Conservation (phyloP, 2,113 vertebrate genomes). For the Mesembrinibis cayennensis region DNA sequence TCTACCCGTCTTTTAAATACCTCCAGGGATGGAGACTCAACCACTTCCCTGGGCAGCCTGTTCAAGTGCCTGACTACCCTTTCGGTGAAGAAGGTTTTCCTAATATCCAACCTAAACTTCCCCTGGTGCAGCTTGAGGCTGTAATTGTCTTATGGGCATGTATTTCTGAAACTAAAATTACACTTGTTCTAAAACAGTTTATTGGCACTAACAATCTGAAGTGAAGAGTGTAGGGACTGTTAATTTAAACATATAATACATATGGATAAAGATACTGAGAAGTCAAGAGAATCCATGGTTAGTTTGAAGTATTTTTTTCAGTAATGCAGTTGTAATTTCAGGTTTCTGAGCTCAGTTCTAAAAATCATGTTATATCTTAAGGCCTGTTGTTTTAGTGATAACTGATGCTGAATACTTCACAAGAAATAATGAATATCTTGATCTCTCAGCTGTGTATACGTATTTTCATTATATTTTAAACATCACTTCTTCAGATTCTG, state of each 20-base stretch:
- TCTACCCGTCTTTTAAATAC: too few species aligned
- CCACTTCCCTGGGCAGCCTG: too few species aligned
- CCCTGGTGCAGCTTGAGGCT: too few species aligned
- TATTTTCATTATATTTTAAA: background rate
- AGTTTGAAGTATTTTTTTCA: slow-evolving; percentile 23
- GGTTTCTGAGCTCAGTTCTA: background rate
- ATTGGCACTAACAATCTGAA: background rate
- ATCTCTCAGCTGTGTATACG: background rate
- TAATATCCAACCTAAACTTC: too few species aligned
- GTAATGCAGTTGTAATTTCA: background rate
- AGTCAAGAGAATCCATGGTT: slow-evolving; percentile 7
- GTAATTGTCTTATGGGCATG: background rate
- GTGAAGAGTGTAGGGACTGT: background rate
- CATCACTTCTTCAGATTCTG: background rate
- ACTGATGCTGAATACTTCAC: background rate
- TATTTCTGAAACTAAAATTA: slow-evolving; percentile 36
- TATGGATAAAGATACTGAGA: background rate
- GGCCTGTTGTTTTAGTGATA: background rate
- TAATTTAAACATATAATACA: background rate
- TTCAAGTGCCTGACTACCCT: too few species aligned
- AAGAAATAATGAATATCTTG: background rate
- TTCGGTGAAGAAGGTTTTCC: too few species aligned
- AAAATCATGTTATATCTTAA: background rate
- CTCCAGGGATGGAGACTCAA: too few species aligned
- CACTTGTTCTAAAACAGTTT: background rate